Base-by-base conservation (phyloP, 2,113 vertebrate species). In the Acrocephalus arundinaceus region DNA sequence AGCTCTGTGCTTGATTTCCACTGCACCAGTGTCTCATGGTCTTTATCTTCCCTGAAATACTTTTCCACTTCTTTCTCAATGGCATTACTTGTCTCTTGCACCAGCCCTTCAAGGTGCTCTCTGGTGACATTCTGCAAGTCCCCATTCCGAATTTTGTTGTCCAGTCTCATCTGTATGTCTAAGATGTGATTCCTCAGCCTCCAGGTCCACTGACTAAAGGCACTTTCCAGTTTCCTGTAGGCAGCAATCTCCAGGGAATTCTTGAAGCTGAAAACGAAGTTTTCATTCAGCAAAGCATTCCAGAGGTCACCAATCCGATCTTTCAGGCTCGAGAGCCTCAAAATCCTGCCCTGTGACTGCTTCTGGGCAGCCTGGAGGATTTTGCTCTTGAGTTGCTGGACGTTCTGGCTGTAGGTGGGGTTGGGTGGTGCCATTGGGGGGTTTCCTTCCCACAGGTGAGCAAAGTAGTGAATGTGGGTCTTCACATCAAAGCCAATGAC, bases 181-280 rank as follows among this genome's bases (percentile, higher is more conserved):
- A 97, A 67, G 80, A 97, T 21, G 33, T 96, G 55, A 28, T 86
- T 96, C 71, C 97, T 97, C 31, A 98, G 90, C 39, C 45, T 31
- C 97, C 98, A 98, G 33, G 94, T 41, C 41, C 41, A 41, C 41
- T 41, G 41, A 41, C 41, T 41, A 41, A 41, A 41, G 41, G 41
- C 41, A 41, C 41, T 41, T 41, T 41, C 41, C 41, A 41, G 41
- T 41, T 41, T 41, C 24, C 45, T 68, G 66, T 48, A 68, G 1
- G 9, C 45, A 70, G 66, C 66, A 37, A 70, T 70, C 46, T 70
- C 48, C 48, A 70, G 35, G 35, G 48, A 23, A 71, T 52, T 71
- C 67, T 37, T 70, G 67, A 51, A 71, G 68, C 68, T 71, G 49
- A 71, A 71, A 4, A 70, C 18, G 51, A 37, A 70, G n/a, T 51